Percentiles rank a stretch among this genome's conserved stretches.
Evolutionary conservation across 2,113 vertebrate genomes (phyloP).

Genomic region (Dicerorhinus sumatrensis): DNA sequence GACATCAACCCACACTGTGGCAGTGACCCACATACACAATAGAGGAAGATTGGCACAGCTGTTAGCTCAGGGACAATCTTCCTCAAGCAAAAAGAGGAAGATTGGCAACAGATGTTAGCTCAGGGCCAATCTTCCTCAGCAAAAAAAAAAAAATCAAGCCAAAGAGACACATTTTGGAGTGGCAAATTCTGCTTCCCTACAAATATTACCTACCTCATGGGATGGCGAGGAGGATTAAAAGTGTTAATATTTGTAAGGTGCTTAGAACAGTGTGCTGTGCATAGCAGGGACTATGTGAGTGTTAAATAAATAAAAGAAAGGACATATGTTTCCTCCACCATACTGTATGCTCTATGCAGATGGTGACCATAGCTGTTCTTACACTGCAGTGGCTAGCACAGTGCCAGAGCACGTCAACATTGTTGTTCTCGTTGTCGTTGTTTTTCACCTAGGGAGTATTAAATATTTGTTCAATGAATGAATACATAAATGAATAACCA

Average conservation of each 20-base stretch:
- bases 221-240: not conserved
- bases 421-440: not conserved
- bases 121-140: too few relatives aligned
- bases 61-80: too few relatives aligned
- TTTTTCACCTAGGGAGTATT: not conserved
- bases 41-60: too few relatives aligned
- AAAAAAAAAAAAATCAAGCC: too few relatives aligned
- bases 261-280: not conserved
- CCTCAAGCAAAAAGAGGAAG: too few relatives aligned
- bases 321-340: not conserved
- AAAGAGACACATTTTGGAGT: too few relatives aligned
- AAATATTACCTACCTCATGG: not conserved
- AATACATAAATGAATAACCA: not conserved
- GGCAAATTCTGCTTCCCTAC: too few relatives aligned
- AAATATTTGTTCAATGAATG: not conserved
- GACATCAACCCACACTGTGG: too few relatives aligned
- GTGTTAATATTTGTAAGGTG: not conserved
- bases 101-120: too few relatives aligned
- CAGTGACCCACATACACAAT: too few relatives aligned
- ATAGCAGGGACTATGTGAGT: not conserved
- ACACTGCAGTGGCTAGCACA: not conserved
- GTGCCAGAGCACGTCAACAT: not conserved
- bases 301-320: not conserved
- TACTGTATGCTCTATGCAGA: not conserved
- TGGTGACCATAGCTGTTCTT: accelerated